A percentile compares a stretch with the other conserved stretches of the same genome.
These are phyloP conservation scores for Vesta saturnalis DNA, from an alignment of 2,888 invertebrate species.

Conservation along the genomic window DNA sequence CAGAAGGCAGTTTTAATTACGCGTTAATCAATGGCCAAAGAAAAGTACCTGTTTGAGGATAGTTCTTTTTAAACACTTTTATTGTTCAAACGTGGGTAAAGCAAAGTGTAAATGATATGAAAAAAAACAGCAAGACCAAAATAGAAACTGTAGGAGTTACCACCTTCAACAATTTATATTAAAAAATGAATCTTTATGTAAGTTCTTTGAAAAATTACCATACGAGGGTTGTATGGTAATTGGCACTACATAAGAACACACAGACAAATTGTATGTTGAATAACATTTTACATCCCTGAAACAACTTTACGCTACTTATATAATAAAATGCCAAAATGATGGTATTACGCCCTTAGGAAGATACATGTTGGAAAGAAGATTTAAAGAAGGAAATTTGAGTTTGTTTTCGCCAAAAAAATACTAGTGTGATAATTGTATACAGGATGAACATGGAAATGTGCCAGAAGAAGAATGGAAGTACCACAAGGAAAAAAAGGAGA, in stretches of 20 bases:
- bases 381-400: constrained; percentile 19
- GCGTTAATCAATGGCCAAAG: background rate
- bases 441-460: constrained; percentile 22
- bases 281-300: constrained; percentile 17
- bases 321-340: background rate
- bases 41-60: background rate
- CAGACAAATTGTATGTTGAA: constrained; percentile 45
- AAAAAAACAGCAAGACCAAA: background rate
- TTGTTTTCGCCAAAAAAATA: constrained; percentile 29
- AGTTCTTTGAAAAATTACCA: constrained; percentile 38
- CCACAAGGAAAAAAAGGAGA: constrained; percentile 24
- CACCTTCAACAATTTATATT: no score
- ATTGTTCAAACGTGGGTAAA: background rate
- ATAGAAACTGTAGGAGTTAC: background rate
- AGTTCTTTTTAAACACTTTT: background rate
- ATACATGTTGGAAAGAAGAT: background rate
- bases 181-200: background rate
- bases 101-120: background rate
- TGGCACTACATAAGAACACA: constrained; percentile 43
- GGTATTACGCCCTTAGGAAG: background rate
- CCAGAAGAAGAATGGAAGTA: constrained; percentile 18
- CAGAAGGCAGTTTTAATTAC: background rate
- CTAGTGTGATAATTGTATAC: constrained; percentile 25
- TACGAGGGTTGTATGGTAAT: no score
- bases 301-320: constrained; percentile 13